Conservation (phyloP, 2,888 invertebrate genomes). For the Chalcis sispes region DNA sequence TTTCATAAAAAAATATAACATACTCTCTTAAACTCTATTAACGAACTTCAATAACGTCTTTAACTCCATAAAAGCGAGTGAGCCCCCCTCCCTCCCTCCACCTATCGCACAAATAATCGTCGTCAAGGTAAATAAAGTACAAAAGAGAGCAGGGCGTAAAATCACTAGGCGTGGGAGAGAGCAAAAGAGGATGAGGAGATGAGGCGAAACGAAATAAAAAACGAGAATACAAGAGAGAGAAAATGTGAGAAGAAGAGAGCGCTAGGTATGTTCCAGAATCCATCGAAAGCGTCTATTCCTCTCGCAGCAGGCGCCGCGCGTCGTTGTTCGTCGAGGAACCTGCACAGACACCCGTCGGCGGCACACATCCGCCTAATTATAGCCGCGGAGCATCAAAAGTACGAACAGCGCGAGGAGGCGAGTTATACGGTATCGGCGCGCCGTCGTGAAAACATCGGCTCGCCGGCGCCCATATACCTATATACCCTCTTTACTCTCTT, state of each 20-base stretch:
- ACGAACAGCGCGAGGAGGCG: neutral
- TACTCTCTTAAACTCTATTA: neutral
- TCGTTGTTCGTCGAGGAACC: neutral
- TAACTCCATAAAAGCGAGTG: neutral
- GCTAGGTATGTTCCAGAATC: too few relatives aligned
- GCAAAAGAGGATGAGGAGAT: too few relatives aligned
- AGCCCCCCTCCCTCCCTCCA: too few relatives aligned
- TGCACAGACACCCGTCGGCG: neutral
- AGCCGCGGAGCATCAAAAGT: conserved; percentile 15
- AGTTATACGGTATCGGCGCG: neutral
- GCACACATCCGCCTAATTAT: conserved; percentile 39
- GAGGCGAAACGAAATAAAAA: neutral
- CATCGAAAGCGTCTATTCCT: too few relatives aligned
- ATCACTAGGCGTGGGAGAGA: too few relatives aligned
- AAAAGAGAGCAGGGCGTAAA: neutral
- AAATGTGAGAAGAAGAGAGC: too few relatives aligned
- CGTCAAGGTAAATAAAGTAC: conserved; percentile 25
- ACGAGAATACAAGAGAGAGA: neutral
- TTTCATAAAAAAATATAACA: too few relatives aligned
- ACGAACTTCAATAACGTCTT: neutral
- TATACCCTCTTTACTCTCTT: neutral
- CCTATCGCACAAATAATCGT: conserved; percentile 26
- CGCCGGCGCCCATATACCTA: conserved; percentile 15
- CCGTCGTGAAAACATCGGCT: conserved; percentile 50
- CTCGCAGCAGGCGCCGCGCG: too few relatives aligned